Conservation (phyloP, 2,797 vertebrate species). For the Chelon auratus region DNA sequence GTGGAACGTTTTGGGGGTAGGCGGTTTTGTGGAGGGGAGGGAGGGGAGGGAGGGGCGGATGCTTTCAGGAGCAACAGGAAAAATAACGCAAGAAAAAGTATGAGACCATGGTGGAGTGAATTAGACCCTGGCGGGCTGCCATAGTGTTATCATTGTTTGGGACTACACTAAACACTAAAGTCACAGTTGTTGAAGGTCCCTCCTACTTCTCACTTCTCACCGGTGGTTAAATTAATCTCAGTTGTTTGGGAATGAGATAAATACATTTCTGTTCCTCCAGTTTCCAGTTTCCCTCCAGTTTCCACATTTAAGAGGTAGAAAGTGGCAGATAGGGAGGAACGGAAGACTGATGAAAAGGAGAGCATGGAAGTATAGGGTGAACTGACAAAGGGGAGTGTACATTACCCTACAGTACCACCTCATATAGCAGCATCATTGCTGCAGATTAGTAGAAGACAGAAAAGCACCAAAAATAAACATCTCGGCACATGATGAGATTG, state of each 20-base stretch:
- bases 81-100: no score
- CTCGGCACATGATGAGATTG: constrained; percentile 13
- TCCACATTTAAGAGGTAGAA: constrained; percentile 44
- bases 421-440: constrained; percentile 11
- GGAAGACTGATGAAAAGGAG: constrained; percentile 27
- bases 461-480: constrained; percentile 8
- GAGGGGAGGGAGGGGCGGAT: no score
- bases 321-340: constrained; percentile 32
- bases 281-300: no score
- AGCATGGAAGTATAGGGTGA: constrained; percentile 13
- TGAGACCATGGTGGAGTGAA: no score
- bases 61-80: no score
- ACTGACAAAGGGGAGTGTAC: constrained; percentile 34
- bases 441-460: constrained; percentile 25
- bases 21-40: no score
- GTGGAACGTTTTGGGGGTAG: no score
- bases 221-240: constrained; percentile 34
- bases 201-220: constrained; percentile 25
- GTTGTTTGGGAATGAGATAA: constrained; percentile 29
- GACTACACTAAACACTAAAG: constrained; percentile 1
- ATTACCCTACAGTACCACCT: constrained; percentile 32
- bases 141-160: no score
- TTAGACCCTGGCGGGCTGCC: no score
- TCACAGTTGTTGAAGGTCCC: constrained; percentile 49
- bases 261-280: constrained; percentile 26